Evolutionary conservation across 2,113 vertebrate species (phyloP).

Genomic region (Leptodactylus fuscus): DNA sequence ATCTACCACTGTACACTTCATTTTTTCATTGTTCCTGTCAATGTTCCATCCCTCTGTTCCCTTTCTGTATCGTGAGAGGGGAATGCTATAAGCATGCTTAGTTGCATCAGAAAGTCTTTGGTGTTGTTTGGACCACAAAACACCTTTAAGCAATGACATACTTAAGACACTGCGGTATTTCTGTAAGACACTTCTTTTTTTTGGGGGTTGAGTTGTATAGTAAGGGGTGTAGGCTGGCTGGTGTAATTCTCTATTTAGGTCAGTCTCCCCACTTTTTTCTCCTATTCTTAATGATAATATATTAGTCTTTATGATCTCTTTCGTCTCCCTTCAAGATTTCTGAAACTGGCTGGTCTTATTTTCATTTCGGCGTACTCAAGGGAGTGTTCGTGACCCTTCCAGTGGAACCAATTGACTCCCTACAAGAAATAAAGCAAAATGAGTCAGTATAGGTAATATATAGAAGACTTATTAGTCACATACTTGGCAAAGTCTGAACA

Average conservation of each 20-base stretch:
- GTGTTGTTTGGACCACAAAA: conserved; percentile 67
- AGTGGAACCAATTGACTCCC: conserved; percentile 99
- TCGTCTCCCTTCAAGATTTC: conserved; percentile 91
- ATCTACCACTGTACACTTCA: conserved; percentile 69
- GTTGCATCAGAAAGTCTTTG: conserved; percentile 75
- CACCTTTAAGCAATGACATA: conserved; percentile 45
- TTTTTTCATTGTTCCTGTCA: conserved; percentile 62
- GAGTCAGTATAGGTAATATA: background rate
- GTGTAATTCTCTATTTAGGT: conserved; percentile 43
- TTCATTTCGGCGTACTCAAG: conserved; percentile 98
- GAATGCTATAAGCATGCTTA: conserved; percentile 62
- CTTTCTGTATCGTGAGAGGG: conserved; percentile 67
- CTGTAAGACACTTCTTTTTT: conserved; percentile 61
- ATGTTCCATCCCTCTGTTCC: conserved; percentile 61
- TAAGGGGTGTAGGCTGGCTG: conserved; percentile 66
- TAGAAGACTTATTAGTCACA: too few species aligned
- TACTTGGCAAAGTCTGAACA: too few species aligned
- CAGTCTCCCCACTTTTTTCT: conserved; percentile 32
- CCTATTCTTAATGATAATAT: conserved; percentile 60
- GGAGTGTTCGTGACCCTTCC: conserved; percentile 97
- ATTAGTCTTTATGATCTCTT: conserved; percentile 83
- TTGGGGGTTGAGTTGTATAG: conserved; percentile 52
- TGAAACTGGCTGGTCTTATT: conserved; percentile 91
- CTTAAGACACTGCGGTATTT: conserved; percentile 54
- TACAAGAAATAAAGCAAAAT: conserved; percentile 63